Evolutionary conservation across 1,140 invertebrate species (phyloP).

Genomic region (Dendroctonus valens): DNA sequence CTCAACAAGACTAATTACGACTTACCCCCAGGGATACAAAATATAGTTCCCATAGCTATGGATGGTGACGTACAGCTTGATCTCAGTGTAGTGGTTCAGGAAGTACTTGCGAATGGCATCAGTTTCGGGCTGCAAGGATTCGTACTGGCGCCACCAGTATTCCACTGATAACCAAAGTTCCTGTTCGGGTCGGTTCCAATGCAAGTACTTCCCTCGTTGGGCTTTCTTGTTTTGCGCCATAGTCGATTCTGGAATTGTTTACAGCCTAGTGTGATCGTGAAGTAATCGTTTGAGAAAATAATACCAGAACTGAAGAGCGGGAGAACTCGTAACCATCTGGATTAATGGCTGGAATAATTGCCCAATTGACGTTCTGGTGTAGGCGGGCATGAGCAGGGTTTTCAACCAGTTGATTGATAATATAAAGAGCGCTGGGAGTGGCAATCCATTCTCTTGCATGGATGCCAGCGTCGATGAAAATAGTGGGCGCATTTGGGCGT

Average conservation of each 20-base stretch:
- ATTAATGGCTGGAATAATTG: slow-evolving; percentile 70
- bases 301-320: slow-evolving; percentile 4
- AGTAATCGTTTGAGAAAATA: too few relatives aligned
- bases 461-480: slow-evolving; percentile 66
- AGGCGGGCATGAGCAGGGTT: slow-evolving; percentile 49
- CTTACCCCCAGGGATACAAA: slow-evolving; percentile 51
- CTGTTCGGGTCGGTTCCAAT: slow-evolving; percentile 66
- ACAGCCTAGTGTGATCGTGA: too few relatives aligned
- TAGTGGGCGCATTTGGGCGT: slow-evolving; percentile 52
- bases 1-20: not conserved
- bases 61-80: slow-evolving; percentile 66
- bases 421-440: slow-evolving; percentile 62
- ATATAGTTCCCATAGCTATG: slow-evolving; percentile 68
- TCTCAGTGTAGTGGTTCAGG: slow-evolving; percentile 39
- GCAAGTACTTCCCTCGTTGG: slow-evolving; percentile 44
- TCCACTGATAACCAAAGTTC: slow-evolving; percentile 69
- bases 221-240: slow-evolving; percentile 65
- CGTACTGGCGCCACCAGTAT: slow-evolving; percentile 59
- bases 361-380: slow-evolving; percentile 59
- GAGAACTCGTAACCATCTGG: slow-evolving; percentile 64
- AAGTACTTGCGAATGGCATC: slow-evolving; percentile 56
- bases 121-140: slow-evolving; percentile 69
- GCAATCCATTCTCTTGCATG: slow-evolving; percentile 72
- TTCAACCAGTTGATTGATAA: slow-evolving; percentile 59
- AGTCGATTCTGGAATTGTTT: slow-evolving; percentile 54